Conservation (phyloP, 2,888 invertebrate genomes). For the Liposcelis brunnea region DNA sequence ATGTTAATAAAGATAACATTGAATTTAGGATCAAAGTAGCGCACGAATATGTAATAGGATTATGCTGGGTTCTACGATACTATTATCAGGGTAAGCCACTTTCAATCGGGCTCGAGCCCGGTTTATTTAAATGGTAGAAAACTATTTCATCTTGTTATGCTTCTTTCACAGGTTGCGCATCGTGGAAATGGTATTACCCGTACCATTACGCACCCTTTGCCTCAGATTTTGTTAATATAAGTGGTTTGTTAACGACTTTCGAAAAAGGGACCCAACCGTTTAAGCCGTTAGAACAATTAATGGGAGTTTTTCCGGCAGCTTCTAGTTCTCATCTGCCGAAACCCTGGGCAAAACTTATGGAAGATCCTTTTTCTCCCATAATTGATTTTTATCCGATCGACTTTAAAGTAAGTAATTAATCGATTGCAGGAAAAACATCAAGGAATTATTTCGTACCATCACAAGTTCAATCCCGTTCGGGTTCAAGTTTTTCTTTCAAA, state of each 20-base stretch:
- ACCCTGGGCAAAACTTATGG: slow-evolving; percentile 90
- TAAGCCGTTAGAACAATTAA: slow-evolving; percentile 92
- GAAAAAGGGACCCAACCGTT: slow-evolving; percentile 84
- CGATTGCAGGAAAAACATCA: no score
- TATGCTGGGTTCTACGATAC: slow-evolving; percentile 96
- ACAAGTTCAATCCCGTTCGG: no score
- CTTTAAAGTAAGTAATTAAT: slow-evolving; percentile 40
- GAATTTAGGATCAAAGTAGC: slow-evolving; percentile 85
- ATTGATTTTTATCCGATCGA: slow-evolving; percentile 98
- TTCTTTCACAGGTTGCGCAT: slow-evolving; percentile 63
- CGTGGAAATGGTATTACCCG: slow-evolving; percentile 99
- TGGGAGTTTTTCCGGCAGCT: slow-evolving; percentile 99
- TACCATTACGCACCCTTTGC: slow-evolving; percentile 99
- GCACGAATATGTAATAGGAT: slow-evolving; percentile 82
- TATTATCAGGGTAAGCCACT: slow-evolving; percentile 69
- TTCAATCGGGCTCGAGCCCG: no score
- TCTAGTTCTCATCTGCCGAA: slow-evolving; percentile 84
- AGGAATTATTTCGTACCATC: no score
- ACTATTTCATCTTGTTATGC: slow-evolving; percentile 4
- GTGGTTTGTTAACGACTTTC: slow-evolving; percentile 71
- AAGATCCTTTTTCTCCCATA: slow-evolving; percentile 77
- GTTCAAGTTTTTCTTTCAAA: no score
- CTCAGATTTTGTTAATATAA: slow-evolving; percentile 89
- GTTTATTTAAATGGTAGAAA: slow-evolving; percentile 5
- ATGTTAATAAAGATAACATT: slow-evolving; percentile 52